Evolutionary conservation across 2,797 vertebrate species (phyloP).

Genomic region (Masticophis lateralis): DNA sequence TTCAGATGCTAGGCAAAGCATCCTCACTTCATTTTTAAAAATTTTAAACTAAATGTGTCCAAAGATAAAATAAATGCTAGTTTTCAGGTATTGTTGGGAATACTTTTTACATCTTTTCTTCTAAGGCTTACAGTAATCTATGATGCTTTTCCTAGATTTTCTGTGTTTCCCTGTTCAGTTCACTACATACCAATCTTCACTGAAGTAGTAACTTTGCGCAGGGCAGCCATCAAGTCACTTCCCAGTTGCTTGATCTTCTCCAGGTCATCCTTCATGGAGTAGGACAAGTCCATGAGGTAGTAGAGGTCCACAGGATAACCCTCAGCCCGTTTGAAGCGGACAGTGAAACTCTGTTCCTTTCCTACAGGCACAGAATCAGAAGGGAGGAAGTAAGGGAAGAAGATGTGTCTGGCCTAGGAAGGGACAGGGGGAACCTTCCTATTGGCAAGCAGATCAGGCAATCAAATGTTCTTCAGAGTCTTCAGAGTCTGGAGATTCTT

Average conservation of each 20-base stretch:
- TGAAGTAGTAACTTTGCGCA: conserved; percentile 64
- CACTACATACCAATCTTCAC: conserved; percentile 47
- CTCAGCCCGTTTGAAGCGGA: conserved; percentile 72
- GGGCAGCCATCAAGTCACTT: conserved; percentile 65
- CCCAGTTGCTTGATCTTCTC: conserved; percentile 76
- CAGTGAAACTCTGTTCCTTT: conserved; percentile 63
- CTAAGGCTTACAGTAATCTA: not conserved
- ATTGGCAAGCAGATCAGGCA: not conserved
- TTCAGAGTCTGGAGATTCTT: not conserved
- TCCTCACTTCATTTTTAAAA: not conserved
- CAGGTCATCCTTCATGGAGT: conserved; percentile 82
- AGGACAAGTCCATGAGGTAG: conserved; percentile 83
- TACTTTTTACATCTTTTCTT: not conserved
- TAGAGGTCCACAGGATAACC: conserved; percentile 81
- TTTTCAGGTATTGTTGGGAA: not conserved
- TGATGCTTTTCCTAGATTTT: not conserved
- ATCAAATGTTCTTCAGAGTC: too few relatives aligned
- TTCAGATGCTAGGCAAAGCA: not conserved
- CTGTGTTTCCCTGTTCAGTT: not conserved
- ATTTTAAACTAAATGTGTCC: not conserved
- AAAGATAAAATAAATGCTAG: not conserved
- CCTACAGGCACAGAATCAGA: conserved; percentile 55
- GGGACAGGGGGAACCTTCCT: not conserved
- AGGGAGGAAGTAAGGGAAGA: not conserved
- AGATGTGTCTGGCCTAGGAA: not conserved